phyloP scores from a whole-genome alignment of 2,113 vertebrate genomes.

The Macaca nemestrina region DNA sequence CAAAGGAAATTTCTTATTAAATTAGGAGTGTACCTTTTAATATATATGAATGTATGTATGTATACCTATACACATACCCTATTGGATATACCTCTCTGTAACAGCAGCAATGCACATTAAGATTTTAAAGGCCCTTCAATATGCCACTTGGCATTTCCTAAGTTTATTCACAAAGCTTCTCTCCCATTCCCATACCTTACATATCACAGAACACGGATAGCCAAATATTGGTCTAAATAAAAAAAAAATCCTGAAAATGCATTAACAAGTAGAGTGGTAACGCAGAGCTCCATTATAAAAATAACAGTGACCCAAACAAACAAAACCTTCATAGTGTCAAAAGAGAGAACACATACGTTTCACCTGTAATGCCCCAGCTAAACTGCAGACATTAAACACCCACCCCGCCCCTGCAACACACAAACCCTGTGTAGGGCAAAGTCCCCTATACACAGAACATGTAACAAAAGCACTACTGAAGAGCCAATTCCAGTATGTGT shows the following conservation, averaged over 20 bases:
- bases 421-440: not conserved
- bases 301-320: not conserved
- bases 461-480: no score
- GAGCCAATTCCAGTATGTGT: not conserved
- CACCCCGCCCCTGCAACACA: not conserved
- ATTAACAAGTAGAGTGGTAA: not conserved
- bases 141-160: not conserved
- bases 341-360: not conserved
- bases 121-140: not conserved
- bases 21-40: not conserved
- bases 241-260: not conserved
- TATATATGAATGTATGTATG: not conserved
- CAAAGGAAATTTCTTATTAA: not conserved
- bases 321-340: not conserved
- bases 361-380: not conserved
- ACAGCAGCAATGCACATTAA: not conserved
- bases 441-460: not conserved
- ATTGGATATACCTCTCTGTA: fast-evolving
- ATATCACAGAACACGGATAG: not conserved
- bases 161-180: not conserved
- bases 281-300: not conserved
- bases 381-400: not conserved
- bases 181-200: not conserved
- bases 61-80: not conserved
- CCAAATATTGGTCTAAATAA: not conserved